Percentiles rank a stretch among this genome's conserved stretches.
Evolutionary conservation across 2,113 vertebrate species (phyloP).

Genomic region (Herpetotheres cachinnans): DNA sequence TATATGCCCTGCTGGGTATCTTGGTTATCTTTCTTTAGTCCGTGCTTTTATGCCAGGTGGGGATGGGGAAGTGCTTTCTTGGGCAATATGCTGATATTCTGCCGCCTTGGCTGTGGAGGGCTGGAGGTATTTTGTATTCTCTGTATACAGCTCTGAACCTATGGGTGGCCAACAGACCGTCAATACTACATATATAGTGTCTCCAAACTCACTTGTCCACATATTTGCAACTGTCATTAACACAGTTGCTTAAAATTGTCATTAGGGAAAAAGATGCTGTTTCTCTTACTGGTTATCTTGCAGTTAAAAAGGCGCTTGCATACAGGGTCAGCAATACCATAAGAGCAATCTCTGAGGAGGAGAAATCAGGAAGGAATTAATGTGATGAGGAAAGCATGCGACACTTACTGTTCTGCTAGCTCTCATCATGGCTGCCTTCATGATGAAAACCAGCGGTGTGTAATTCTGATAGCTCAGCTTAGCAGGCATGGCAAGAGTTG

Average conservation of each 20-base stretch:
- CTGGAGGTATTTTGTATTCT: not conserved
- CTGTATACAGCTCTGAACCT: not conserved
- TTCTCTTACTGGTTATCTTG: not conserved
- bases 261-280: not conserved
- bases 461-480: not conserved
- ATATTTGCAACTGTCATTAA: not conserved
- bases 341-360: not conserved
- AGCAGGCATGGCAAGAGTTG: not conserved
- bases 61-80: not conserved
- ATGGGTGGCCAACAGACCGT: not conserved
- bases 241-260: not conserved
- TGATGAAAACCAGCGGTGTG: not conserved
- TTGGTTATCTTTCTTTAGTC: not conserved
- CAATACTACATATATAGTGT: not conserved
- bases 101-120: not conserved
- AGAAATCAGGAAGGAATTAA: not conserved
- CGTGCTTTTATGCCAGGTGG: not conserved
- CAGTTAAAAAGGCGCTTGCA: not conserved
- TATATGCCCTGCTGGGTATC: not conserved
- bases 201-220: not conserved
- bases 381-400: not conserved
- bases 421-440: not conserved
- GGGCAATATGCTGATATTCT: not conserved
- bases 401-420: not conserved
- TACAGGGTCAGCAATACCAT: not conserved